These are phyloP conservation scores for Drusus annulatus DNA, from an alignment of 1,140 invertebrate genomes.

Conservation along the genomic window DNA sequence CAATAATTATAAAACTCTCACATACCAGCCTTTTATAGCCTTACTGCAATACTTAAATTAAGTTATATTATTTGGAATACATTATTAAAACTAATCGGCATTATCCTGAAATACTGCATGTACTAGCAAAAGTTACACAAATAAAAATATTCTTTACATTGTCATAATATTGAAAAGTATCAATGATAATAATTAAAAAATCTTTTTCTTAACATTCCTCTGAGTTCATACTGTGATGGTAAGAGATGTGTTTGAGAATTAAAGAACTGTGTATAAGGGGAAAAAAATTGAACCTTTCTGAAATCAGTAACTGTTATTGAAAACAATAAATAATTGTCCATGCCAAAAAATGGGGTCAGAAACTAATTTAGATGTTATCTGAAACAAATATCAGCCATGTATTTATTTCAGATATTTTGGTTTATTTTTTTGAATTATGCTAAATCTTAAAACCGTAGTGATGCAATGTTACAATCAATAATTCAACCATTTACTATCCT, in stretches of 20 bases:
- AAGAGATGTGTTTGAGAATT: too few species aligned
- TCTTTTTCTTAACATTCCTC: background rate
- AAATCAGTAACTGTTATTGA: background rate
- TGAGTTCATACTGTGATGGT: conserved; percentile 5
- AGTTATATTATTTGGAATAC: conserved; percentile 35
- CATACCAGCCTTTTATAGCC: conserved; percentile 28
- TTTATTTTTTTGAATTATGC: too few species aligned
- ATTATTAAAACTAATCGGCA: background rate
- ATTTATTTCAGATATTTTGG: background rate
- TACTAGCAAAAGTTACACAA: conserved; percentile 35
- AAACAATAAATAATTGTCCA: background rate
- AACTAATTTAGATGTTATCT: background rate
- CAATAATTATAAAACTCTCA: conserved; percentile 10
- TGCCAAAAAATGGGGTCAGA: background rate
- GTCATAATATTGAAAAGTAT: background rate
- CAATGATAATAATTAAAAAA: background rate
- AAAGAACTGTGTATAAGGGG: background rate
- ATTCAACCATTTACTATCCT: too few species aligned
- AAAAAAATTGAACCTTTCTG: background rate
- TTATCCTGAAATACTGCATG: conserved; percentile 33
- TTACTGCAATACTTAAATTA: conserved; percentile 28
- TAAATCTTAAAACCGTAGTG: too few species aligned
- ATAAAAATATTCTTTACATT: conserved; percentile 15
- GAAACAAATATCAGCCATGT: background rate
- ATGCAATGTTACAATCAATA: too few species aligned